Evolutionary conservation across 2,888 invertebrate genomes (phyloP), one percentile per base, ranked within the genome.

Genomic region (Allygus modestus): DNA sequence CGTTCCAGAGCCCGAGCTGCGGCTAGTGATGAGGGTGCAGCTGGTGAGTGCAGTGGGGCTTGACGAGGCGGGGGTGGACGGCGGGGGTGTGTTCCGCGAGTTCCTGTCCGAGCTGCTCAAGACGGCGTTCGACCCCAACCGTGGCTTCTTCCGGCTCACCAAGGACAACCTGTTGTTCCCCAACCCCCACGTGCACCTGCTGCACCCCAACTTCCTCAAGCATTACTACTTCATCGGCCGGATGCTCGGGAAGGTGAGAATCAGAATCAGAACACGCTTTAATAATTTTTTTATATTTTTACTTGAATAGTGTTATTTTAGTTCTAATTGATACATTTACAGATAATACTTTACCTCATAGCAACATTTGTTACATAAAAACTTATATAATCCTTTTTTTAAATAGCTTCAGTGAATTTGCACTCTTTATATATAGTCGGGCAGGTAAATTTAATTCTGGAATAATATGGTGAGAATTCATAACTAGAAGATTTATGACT

Each of bases 1-100:
- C 2, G 23, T 23, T 23, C 0, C 89, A 97, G 98, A 97, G 89
- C 96, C 97, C 0, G 97, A 98, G 89, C 90, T 99, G 88, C 94
- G 97, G 86, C 91, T 96, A 85, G 96, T 96, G 89, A 94, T 99
- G 89, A 93, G 98, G 73, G 97, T 99, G 2, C 97, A 97, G 89
- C 92, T 99, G 87, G 94, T 98, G 69, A 99, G 98, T 89, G 94
- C 94, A 84, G 95, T 96, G 0, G 99, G 99, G 0, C 92, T 97
- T 17, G 97, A 97, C 88, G 99, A 99, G 90, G 97, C 97, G 0
- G 99, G 99, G 0, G 97, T 99, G 0, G 99, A 99, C 90, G 99
- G 99, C 0, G 99, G 99, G 0, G 99, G 99, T 0, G 93, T 99
- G 17, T 98, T 98, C 89, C 93, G 99, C 73, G 99, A 99, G 90